These are phyloP conservation scores for Epinephelus cyanopodus DNA, from an alignment of 2,113 vertebrate species.

Conservation along the genomic window DNA sequence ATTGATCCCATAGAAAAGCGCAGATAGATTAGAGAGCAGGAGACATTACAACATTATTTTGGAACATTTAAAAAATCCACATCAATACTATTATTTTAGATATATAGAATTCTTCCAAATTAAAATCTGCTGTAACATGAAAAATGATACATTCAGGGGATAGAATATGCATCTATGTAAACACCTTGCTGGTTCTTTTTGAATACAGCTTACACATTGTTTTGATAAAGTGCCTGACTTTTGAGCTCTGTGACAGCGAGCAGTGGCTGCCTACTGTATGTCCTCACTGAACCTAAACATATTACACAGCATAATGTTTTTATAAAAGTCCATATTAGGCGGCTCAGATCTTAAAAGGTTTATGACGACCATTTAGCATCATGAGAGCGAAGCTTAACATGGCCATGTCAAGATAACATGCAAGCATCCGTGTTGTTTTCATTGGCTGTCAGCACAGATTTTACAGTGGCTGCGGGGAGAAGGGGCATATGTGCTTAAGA, in stretches of 20 bases:
- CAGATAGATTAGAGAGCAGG: constrained; percentile 64
- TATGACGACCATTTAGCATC: constrained; percentile 87
- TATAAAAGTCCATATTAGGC: constrained; percentile 84
- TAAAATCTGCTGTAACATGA: constrained; percentile 35
- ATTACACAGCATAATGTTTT: constrained; percentile 82
- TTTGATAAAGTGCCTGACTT: constrained; percentile 58
- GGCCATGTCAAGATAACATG: constrained; percentile 88
- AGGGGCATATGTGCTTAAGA: constrained; percentile 80
- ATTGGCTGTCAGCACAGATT: constrained; percentile 88
- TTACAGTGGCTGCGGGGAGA: constrained; percentile 82
- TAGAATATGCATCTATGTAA: constrained; percentile 46
- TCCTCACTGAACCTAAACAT: constrained; percentile 77
- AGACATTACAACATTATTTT: constrained; percentile 50
- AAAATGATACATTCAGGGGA: constrained; percentile 35
- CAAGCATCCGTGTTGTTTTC: constrained; percentile 87
- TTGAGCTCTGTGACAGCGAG: constrained; percentile 59
- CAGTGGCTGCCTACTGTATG: constrained; percentile 65
- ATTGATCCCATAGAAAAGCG: constrained; percentile 72
- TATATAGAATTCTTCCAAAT: constrained; percentile 31
- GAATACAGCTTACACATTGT: constrained; percentile 60
- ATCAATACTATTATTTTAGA: constrained; percentile 39
- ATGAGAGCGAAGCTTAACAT: constrained; percentile 84
- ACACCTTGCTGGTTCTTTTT: constrained; percentile 63
- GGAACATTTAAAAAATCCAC: constrained; percentile 18
- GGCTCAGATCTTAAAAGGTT: constrained; percentile 84